Evolutionary conservation across 1,140 invertebrate genomes (phyloP).

Genomic region (Lysiphlebus fabarum): DNA sequence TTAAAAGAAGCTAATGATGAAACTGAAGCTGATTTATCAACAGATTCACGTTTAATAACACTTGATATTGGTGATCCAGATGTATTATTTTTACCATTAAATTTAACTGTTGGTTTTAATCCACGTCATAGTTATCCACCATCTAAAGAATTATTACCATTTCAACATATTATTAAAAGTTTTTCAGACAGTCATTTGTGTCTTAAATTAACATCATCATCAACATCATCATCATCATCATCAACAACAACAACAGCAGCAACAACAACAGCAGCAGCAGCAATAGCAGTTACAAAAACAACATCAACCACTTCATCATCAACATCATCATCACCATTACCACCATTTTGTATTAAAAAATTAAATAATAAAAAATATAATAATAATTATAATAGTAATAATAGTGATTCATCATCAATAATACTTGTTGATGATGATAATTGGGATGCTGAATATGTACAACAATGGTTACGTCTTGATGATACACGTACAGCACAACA

Average conservation of each 20-base stretch:
- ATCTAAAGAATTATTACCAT: conserved; percentile 63
- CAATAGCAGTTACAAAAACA: conserved; percentile 49
- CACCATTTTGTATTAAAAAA: too few species aligned
- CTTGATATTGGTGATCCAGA: conserved; percentile 63
- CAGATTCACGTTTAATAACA: conserved; percentile 52
- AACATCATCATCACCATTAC: conserved; percentile 35
- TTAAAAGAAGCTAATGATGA: conserved; percentile 70
- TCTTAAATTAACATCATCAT: conserved; percentile 62
- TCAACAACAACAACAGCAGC: conserved; percentile 50
- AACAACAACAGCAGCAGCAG: conserved; percentile 33
- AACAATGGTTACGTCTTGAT: conserved; percentile 70
- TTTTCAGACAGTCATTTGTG: conserved; percentile 71
- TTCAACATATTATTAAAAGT: conserved; percentile 69
- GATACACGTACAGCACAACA: conserved; percentile 67
- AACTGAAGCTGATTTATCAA: conserved; percentile 60
- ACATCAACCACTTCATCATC: conserved; percentile 49
- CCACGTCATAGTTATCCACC: conserved; percentile 70
- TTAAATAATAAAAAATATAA: too few species aligned
- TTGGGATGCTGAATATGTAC: conserved; percentile 71
- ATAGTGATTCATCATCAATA: conserved; percentile 39
- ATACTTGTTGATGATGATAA: conserved; percentile 58
- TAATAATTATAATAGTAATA: conserved; percentile 33
- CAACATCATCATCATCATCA: conserved; percentile 34
- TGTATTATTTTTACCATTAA: conserved; percentile 67
- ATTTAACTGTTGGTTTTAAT: conserved; percentile 63